phyloP scores from a whole-genome alignment of 2,888 invertebrate species.

The Nemotelus pantherinus region DNA sequence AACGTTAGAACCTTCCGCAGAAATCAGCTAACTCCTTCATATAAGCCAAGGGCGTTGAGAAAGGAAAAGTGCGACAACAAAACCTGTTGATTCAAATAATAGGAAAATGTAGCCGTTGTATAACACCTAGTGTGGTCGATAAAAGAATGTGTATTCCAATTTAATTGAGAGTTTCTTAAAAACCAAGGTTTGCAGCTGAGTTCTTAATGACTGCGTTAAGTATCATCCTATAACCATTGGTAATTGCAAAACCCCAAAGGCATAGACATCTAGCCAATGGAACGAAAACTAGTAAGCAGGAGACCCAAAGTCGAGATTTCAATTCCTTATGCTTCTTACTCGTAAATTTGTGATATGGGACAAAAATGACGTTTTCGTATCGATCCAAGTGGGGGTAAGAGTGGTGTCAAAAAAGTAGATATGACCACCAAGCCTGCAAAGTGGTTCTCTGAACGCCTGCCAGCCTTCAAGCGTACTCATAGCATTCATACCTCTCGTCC shows the following conservation, averaged over 20 bases:
- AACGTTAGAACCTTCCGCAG: too few species aligned
- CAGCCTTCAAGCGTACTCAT: neutral
- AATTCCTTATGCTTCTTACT: neutral
- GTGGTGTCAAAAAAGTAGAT: conserved; percentile 7
- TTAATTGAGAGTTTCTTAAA: too few species aligned
- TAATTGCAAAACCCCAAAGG: too few species aligned
- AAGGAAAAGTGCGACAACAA: neutral
- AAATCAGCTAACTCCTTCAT: too few species aligned
- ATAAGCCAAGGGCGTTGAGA: neutral
- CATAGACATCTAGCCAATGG: too few species aligned
- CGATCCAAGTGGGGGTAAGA: conserved; percentile 46
- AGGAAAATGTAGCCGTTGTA: conserved; percentile 20
- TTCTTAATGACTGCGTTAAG: too few species aligned
- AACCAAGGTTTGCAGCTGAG: too few species aligned
- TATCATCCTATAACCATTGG: too few species aligned
- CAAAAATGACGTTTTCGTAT: conserved; percentile 48
- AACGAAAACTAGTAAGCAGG: too few species aligned
- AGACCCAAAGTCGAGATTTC: too few species aligned
- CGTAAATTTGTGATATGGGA: conserved; percentile 45
- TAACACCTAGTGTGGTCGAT: conserved; percentile 2
- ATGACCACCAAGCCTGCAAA: conserved; percentile 22
- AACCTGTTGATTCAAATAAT: conserved; percentile 32
- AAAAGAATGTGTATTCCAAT: too few species aligned
- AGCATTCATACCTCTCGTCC: neutral
- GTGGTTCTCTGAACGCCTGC: neutral